Percentiles rank a stretch among this genome's conserved stretches.
Conservation (phyloP, 2,113 vertebrate genomes). For the Raja brachyura region DNA sequence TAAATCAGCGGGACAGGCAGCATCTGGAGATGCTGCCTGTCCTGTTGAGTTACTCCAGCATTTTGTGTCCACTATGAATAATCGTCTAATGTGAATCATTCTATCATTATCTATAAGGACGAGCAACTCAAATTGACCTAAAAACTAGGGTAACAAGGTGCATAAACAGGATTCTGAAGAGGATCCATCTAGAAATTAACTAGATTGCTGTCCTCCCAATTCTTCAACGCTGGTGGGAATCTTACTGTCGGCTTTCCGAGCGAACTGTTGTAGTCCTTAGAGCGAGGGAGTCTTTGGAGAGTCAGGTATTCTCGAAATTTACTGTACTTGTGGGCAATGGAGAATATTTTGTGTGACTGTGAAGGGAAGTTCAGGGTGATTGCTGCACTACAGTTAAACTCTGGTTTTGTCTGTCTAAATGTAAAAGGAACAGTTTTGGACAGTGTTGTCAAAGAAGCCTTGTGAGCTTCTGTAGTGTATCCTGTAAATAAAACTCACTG, state of each 20-base stretch:
- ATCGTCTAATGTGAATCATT: background rate
- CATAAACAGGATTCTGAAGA: background rate
- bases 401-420: background rate
- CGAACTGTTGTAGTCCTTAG: background rate
- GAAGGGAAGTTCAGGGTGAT: background rate
- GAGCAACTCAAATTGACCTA: background rate
- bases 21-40: too few relatives aligned
- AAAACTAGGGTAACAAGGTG: background rate
- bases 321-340: background rate
- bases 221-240: background rate
- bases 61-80: too few relatives aligned
- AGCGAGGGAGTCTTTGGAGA: background rate
- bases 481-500: too few relatives aligned
- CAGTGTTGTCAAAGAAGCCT: background rate
- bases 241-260: background rate
- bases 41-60: too few relatives aligned
- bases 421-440: background rate
- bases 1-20: too few relatives aligned
- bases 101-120: background rate
- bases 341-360: background rate
- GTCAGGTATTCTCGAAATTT: background rate
- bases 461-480: background rate
- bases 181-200: too few relatives aligned
- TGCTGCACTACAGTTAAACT: background rate
- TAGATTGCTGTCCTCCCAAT: background rate